Percentiles rank a stretch among this genome's conserved stretches.
These are phyloP conservation scores for Salvator merianae DNA, from an alignment of 2,113 vertebrate species.

Conservation along the genomic window DNA sequence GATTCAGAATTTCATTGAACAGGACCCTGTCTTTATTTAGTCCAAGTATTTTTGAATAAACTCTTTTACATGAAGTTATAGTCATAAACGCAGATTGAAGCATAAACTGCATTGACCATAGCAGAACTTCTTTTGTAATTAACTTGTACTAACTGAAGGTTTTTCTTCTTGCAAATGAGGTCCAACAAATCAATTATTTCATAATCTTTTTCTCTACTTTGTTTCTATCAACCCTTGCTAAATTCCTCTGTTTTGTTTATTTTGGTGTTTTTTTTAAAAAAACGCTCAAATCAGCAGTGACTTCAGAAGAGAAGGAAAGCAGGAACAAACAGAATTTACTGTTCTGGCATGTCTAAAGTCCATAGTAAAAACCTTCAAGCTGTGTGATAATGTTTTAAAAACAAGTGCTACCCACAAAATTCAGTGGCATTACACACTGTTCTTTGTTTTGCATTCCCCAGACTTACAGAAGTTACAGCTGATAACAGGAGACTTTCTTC, in stretches of 20 bases:
- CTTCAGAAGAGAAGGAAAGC: background rate
- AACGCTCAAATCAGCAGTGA: background rate
- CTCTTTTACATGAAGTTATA: background rate
- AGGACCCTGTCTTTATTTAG: too few relatives aligned
- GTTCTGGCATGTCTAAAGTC: slow-evolving; percentile 20
- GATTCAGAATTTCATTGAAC: too few relatives aligned
- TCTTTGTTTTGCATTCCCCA: background rate
- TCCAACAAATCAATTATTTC: background rate
- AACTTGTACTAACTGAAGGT: background rate
- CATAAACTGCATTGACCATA: background rate
- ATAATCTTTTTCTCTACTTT: background rate
- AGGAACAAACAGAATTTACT: background rate
- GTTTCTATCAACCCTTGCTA: background rate
- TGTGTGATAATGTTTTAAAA: slow-evolving; percentile 24
- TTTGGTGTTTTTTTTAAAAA: background rate
- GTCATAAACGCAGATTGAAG: background rate
- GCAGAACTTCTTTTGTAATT: background rate
- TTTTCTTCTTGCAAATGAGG: background rate
- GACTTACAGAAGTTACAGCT: background rate
- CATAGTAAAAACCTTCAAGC: background rate
- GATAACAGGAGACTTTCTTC: background rate
- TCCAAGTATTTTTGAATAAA: too few relatives aligned
- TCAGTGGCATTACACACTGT: background rate
- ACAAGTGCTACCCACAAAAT: background rate
- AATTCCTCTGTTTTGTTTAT: background rate